phyloP scores from a whole-genome alignment of 2,888 invertebrate species.

The Leptopilina drosophilae region DNA sequence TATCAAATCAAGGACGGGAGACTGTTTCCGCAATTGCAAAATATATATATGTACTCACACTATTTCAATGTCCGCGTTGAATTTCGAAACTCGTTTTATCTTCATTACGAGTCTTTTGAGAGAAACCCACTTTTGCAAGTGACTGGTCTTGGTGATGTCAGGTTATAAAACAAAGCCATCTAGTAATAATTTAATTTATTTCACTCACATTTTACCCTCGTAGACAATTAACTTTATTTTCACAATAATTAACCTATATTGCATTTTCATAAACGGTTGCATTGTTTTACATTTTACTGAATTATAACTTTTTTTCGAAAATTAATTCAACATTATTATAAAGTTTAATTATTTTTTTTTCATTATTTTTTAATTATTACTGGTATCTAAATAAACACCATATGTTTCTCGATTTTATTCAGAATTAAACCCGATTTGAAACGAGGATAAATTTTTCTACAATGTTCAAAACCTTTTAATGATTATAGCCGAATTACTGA shows the following conservation, averaged over 20 bases:
- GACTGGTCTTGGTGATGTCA: not conserved
- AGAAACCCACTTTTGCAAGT: constrained; percentile 7
- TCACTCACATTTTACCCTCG: constrained; percentile 55
- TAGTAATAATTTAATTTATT: constrained; percentile 33
- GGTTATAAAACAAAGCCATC: constrained; percentile 16
- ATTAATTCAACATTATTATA: too few species aligned
- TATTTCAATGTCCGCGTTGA: constrained; percentile 17
- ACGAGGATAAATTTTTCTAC: too few species aligned
- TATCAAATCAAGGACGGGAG: constrained; percentile 14
- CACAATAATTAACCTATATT: not conserved
- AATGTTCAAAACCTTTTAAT: too few species aligned
- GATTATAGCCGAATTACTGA: too few species aligned
- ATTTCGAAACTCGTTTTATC: constrained; percentile 10
- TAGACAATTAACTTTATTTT: not conserved
- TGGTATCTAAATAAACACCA: too few species aligned
- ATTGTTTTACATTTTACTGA: too few species aligned
- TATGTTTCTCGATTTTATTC: too few species aligned
- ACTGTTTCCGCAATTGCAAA: not conserved
- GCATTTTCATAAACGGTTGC: too few species aligned
- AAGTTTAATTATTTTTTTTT: too few species aligned
- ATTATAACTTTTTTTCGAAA: too few species aligned
- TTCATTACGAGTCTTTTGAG: constrained; percentile 35
- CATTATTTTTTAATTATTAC: too few species aligned
- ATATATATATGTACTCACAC: not conserved
- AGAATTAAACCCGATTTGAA: too few species aligned